Percentiles rank a stretch among this genome's conserved stretches.
These are phyloP conservation scores for Herminia tarsipennalis DNA, from an alignment of 2,888 invertebrate species.

Conservation along the genomic window DNA sequence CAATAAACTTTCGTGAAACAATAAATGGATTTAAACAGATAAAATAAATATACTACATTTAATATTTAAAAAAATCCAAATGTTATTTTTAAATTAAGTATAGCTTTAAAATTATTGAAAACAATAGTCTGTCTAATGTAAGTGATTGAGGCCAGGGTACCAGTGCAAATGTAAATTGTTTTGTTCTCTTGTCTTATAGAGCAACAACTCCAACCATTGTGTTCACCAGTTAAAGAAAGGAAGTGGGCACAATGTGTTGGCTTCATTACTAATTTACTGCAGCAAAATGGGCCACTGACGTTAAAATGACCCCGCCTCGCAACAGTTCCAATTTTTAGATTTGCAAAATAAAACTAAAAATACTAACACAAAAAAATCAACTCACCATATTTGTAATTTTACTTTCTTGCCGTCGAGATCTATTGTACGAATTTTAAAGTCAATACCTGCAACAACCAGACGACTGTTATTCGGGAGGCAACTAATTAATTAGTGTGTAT, in stretches of 20 bases:
- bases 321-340: neutral
- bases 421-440: conserved; percentile 99
- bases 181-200: conserved; percentile 31
- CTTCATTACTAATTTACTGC: conserved; percentile 32
- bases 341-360: conserved; percentile 10
- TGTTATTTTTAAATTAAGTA: neutral
- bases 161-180: conserved; percentile 34
- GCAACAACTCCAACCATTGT: conserved; percentile 32
- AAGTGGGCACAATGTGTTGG: conserved; percentile 36
- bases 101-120: conserved; percentile 8
- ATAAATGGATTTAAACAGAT: no score
- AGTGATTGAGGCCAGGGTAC: conserved; percentile 7
- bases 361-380: conserved; percentile 29
- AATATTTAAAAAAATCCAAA: no score
- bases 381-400: conserved; percentile 99
- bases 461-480: conserved; percentile 55
- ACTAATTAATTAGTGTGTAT: conserved; percentile 81
- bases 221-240: conserved; percentile 37
- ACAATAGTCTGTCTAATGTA: neutral
- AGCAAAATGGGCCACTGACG: conserved; percentile 21
- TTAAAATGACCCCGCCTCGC: conserved; percentile 24
- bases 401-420: conserved; percentile 99
- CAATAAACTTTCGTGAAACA: neutral
- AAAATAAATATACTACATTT: no score
- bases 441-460: conserved; percentile 92